These are phyloP conservation scores for Cirrhinus molitorella DNA, from an alignment of 2,797 vertebrate genomes.

Conservation along the genomic window DNA sequence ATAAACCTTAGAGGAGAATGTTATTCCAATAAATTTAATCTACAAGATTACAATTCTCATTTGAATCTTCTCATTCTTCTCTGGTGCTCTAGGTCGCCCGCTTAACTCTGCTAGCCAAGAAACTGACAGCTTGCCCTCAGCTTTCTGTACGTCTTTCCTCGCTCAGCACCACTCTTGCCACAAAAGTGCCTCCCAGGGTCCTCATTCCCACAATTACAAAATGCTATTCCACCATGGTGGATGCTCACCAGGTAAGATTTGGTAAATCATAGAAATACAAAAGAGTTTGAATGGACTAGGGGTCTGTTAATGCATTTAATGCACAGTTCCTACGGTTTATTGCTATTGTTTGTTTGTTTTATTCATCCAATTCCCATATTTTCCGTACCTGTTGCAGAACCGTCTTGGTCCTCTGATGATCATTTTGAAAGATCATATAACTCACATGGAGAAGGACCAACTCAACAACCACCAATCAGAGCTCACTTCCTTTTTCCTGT, in stretches of 20 bases:
- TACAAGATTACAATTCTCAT: neutral
- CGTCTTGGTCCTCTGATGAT: slow-evolving; percentile 86
- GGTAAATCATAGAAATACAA: neutral
- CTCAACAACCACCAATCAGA: slow-evolving; percentile 88
- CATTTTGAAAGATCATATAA: slow-evolving; percentile 89
- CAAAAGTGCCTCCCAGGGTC: slow-evolving; percentile 86
- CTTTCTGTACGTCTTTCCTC: slow-evolving; percentile 78
- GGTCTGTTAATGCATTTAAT: neutral
- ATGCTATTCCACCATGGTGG: slow-evolving; percentile 82
- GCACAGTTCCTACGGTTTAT: neutral
- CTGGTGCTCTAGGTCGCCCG: slow-evolving; percentile 79
- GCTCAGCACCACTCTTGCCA: slow-evolving; percentile 85
- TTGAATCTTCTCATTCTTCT: neutral
- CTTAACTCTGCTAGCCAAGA: slow-evolving; percentile 78
- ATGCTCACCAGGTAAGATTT: slow-evolving; percentile 79
- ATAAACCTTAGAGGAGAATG: neutral
- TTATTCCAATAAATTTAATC: neutral
- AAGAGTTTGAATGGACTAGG: neutral
- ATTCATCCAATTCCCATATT: neutral
- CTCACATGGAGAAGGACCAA: slow-evolving; percentile 86
- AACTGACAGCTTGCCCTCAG: slow-evolving; percentile 80
- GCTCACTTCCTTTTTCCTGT: slow-evolving; percentile 90
- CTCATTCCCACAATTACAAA: slow-evolving; percentile 84
- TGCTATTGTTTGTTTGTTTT: neutral
- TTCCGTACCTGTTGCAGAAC: slow-evolving; percentile 70